phyloP scores from a whole-genome alignment of 2,113 vertebrate species.

The Elanoides forficatus region DNA sequence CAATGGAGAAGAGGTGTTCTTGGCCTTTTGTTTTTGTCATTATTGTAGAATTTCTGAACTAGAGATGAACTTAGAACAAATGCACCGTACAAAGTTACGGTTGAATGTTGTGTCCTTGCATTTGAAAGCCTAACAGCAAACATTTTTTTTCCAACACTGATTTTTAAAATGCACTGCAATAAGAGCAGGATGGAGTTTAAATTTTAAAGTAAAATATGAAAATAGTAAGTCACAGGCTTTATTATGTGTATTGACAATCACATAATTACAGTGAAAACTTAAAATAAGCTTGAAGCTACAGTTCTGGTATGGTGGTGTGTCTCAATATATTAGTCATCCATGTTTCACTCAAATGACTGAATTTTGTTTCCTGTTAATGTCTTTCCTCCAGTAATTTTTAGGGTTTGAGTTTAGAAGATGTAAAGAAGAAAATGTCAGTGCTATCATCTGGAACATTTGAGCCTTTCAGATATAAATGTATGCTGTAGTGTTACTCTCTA shows the following conservation, averaged over 20 bases:
- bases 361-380: neutral
- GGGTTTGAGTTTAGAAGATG: neutral
- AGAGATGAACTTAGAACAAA: neutral
- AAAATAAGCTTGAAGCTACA: neutral
- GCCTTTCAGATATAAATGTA: neutral
- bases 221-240: neutral
- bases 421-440: neutral
- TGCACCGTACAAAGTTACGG: neutral
- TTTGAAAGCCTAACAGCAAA: neutral
- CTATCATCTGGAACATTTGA: neutral
- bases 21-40: neutral
- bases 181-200: neutral
- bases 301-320: neutral
- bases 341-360: neutral
- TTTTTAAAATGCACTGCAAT: neutral
- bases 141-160: neutral
- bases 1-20: neutral
- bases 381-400: neutral
- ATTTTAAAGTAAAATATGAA: neutral
- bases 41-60: neutral
- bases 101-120: neutral
- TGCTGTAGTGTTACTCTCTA: neutral
- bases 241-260: neutral
- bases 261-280: neutral
- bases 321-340: neutral